Percentiles rank a stretch among this genome's conserved stretches.
Evolutionary conservation across 64 coral and sea anemone species (phyloP).

Genomic region (Dendronephthya gigantea): DNA sequence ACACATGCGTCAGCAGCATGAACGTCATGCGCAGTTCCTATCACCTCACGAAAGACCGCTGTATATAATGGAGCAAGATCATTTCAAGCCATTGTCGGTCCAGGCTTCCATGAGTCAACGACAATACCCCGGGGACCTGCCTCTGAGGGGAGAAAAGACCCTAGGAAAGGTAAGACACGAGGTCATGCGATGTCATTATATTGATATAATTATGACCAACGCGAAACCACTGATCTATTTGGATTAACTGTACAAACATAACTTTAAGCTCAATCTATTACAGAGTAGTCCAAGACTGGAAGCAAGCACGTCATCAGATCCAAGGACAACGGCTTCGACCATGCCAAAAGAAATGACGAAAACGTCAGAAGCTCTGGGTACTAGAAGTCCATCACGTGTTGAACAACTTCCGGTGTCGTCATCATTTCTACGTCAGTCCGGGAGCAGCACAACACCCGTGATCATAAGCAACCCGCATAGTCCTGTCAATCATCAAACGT

Average conservation of each 20-base stretch:
- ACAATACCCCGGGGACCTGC: not conserved
- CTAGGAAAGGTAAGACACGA: not conserved
- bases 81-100: not conserved
- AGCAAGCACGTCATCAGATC: not conserved
- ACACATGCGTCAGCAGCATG: slow-evolving; percentile 11
- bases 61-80: slow-evolving; percentile 9
- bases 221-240: no score
- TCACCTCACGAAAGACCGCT: not conserved
- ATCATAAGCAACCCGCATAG: not conserved
- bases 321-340: not conserved
- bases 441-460: not conserved
- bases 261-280: not conserved
- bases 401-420: not conserved
- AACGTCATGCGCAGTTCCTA: not conserved
- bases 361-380: not conserved
- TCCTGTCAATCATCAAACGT: not conserved
- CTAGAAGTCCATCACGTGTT: not conserved
- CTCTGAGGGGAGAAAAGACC: not conserved
- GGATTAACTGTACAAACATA: no score
- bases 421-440: not conserved
- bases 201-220: not conserved
- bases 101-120: not conserved
- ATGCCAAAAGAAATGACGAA: not conserved
- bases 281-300: not conserved
- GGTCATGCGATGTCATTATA: not conserved